Percentiles rank a stretch among this genome's conserved stretches.
Conservation (phyloP, 2,113 vertebrate species). For the Scomber colias region DNA sequence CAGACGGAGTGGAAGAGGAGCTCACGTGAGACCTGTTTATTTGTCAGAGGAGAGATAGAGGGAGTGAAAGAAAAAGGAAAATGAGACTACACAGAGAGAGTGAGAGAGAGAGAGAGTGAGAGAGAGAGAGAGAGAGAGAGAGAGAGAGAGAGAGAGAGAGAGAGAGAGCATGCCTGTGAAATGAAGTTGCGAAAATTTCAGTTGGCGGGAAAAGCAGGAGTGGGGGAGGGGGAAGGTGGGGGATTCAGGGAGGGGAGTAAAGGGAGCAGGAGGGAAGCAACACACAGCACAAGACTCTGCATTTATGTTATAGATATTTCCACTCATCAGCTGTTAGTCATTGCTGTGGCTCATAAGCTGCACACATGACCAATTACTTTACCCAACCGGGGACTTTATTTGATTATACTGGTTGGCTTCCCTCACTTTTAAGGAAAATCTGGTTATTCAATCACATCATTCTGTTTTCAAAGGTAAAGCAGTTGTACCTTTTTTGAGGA, state of each 20-base stretch:
- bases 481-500: constrained; percentile 18
- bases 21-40: constrained; percentile 77
- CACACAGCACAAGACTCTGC: constrained; percentile 36
- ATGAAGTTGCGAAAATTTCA: constrained; percentile 53
- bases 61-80: constrained; percentile 30
- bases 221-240: constrained; percentile 19
- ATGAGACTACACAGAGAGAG: constrained; percentile 4
- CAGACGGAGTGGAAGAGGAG: constrained; percentile 51
- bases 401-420: constrained; percentile 45
- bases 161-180: constrained; percentile 41
- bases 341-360: constrained; percentile 57
- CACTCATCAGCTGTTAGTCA: constrained; percentile 75
- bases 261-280: constrained; percentile 8
- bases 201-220: constrained; percentile 65
- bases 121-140: constrained; percentile 17
- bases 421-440: constrained; percentile 60
- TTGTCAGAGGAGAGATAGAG: constrained; percentile 57
- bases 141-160: constrained; percentile 21
- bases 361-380: constrained; percentile 52
- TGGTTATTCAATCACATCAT: constrained; percentile 48
- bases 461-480: constrained; percentile 50
- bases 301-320: constrained; percentile 71
- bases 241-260: constrained; percentile 5
- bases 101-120: constrained; percentile 22
- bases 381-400: constrained; percentile 48